Evolutionary conservation across 2,888 invertebrate genomes (phyloP).

Genomic region (Dicycla oo): DNA sequence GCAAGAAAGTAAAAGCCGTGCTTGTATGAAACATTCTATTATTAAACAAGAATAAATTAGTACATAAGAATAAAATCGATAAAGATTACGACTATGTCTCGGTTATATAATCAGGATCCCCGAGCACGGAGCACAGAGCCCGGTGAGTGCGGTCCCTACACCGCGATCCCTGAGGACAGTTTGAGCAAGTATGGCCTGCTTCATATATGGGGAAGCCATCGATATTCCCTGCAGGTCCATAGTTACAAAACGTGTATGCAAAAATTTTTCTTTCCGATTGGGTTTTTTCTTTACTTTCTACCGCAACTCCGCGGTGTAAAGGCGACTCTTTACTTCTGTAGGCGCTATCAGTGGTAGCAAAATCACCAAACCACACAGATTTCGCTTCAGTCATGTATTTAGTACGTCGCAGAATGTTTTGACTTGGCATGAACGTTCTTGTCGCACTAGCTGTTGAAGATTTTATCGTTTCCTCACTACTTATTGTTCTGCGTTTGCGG

Average conservation of each 20-base stretch:
- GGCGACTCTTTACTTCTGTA: conserved; percentile 73
- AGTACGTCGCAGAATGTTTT: conserved; percentile 79
- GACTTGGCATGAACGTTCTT: conserved; percentile 14
- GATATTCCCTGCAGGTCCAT: conserved; percentile 87
- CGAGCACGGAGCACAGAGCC: conserved; percentile 79
- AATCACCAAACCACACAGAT: conserved; percentile 73
- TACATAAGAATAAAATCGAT: background rate
- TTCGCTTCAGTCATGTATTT: conserved; percentile 75
- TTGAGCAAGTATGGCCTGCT: conserved; percentile 79
- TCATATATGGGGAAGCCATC: conserved; percentile 87
- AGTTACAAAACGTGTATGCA: conserved; percentile 86
- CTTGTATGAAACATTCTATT: background rate
- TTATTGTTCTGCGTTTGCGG: conserved; percentile 73
- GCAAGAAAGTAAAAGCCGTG: background rate
- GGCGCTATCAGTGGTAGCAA: conserved; percentile 64
- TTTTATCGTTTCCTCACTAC: conserved; percentile 6
- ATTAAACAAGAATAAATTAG: background rate
- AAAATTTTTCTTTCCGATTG: conserved; percentile 78
- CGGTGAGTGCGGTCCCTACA: conserved; percentile 84
- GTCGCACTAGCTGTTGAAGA: conserved; percentile 17
- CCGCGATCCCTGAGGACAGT: conserved; percentile 83
- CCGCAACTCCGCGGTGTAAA: conserved; percentile 77
- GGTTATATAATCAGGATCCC: conserved; percentile 77
- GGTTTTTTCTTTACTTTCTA: conserved; percentile 59
- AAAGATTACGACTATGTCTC: background rate